phyloP scores from a whole-genome alignment of 2,888 invertebrate genomes.

The Philereme vetulata region DNA sequence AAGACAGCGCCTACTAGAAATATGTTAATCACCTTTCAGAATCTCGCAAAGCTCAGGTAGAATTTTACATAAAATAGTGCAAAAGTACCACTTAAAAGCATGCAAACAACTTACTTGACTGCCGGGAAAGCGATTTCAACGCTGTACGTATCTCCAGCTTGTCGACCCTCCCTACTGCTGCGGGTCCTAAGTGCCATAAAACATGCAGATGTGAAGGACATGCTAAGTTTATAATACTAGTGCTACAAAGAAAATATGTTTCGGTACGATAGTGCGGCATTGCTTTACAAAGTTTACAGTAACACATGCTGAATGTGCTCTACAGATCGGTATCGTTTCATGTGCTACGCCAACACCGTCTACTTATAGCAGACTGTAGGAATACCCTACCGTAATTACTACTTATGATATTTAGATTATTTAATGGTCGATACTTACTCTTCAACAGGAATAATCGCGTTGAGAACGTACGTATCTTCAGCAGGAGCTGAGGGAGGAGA shows the following conservation, averaged over 20 bases:
- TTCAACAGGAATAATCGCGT: constrained; percentile 92
- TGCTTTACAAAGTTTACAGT: constrained; percentile 39
- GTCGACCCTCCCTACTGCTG: constrained; percentile 90
- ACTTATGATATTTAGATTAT: constrained; percentile 1
- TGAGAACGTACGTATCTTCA: constrained; percentile 92
- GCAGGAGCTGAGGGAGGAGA: constrained; percentile 83
- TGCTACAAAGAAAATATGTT: constrained; percentile 37
- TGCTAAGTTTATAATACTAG: constrained; percentile 54
- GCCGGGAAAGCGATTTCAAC: constrained; percentile 96
- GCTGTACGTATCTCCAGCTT: constrained; percentile 95
- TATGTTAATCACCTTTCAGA: constrained; percentile 23
- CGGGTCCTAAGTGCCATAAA: constrained; percentile 87
- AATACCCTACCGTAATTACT: constrained; percentile 10
- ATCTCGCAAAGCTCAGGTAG: constrained; percentile 30
- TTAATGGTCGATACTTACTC: constrained; percentile 86
- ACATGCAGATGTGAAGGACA: constrained; percentile 80
- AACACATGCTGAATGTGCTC: constrained; percentile 51
- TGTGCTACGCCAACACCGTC: constrained; percentile 52
- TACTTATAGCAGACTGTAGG: constrained; percentile 20
- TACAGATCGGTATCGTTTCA: constrained; percentile 27
- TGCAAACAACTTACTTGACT: constrained; percentile 90
- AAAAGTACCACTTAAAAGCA: constrained; percentile 52
- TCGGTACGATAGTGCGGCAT: constrained; percentile 32
- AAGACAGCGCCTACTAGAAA: constrained; percentile 9
- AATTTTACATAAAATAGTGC: constrained; percentile 43